Evolutionary conservation across 2,113 vertebrate genomes (phyloP), one percentile per base, ranked within the genome.

Genomic region (Pelecanus crispus): DNA sequence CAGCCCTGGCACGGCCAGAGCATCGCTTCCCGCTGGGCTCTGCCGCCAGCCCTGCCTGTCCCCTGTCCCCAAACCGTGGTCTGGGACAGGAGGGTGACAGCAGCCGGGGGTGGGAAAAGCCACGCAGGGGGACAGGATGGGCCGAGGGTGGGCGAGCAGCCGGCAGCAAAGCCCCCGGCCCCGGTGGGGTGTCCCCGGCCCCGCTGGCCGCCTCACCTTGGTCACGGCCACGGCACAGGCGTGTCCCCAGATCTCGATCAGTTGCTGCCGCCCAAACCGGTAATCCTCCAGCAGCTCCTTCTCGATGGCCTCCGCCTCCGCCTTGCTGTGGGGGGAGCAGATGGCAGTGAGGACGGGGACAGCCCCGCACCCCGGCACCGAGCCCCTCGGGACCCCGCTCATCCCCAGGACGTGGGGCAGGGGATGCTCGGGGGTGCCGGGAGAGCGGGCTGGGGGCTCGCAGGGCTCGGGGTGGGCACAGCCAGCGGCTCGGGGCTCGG

Each of bases 211-310:
- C 96, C 96, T 44, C 97, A 99, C 99, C 99, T 99, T 99, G 53
- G 99, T 98, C 61, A 99, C 98, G 17, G 99, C 99, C 74, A 99
- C 71, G 9, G 99, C 99, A 9, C 99, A 99, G 1, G 98, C 99
- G 12, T 99, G 98, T 59, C 99, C 99, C 97, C 98, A 99, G 70
- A 99, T 98, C 97, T 99, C 99, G 44, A 99, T 98, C 81, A 99
- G 98, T 98, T 99, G 99, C 98, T 99, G 99, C 71, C 98, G 97
- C 93, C 99, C 99, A 47, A 99, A 99, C 63, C 97, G 98, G 63
- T 99, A 99, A 91, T 99, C 99, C 78, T 97, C 98, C 71, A 99
- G 96, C 25, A 99, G 98, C 97, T 99, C 99, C 66, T 96, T 98
- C 97, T 99, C 99, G 19, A 99, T 97, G 19, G 98, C 98, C 12